Conservation (phyloP, 1,140 invertebrate genomes). For the Saccostrea echinata region DNA sequence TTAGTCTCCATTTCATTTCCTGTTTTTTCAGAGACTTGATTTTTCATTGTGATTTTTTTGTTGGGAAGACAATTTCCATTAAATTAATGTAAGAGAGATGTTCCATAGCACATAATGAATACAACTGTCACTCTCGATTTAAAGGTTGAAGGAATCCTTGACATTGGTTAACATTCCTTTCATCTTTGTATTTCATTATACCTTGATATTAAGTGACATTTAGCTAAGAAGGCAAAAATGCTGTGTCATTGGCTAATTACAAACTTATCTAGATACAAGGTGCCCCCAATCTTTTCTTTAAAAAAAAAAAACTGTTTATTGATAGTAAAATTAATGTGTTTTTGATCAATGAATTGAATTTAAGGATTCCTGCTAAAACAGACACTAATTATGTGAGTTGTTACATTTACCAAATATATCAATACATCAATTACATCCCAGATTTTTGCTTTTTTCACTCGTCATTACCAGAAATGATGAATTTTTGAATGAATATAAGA, state of each 20-base stretch:
- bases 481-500: no score
- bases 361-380: no score
- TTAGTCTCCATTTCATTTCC: neutral
- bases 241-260: neutral
- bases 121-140: neutral
- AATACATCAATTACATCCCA: no score
- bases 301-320: no score
- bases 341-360: no score
- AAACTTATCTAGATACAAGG: neutral
- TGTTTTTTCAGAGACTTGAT: neutral
- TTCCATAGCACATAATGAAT: neutral
- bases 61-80: conserved; percentile 2
- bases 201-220: neutral
- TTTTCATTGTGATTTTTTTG: conserved; percentile 4
- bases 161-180: neutral
- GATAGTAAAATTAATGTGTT: no score
- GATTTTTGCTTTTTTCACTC: no score
- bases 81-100: conserved; percentile 3
- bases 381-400: no score
- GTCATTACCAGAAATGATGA: no score
- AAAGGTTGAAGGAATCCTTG: neutral
- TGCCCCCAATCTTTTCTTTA: no score
- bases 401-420: no score
- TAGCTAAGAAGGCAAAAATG: neutral
- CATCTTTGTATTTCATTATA: neutral